phyloP scores from a whole-genome alignment of 2,797 vertebrate species.

The Fistularia commersonii region DNA sequence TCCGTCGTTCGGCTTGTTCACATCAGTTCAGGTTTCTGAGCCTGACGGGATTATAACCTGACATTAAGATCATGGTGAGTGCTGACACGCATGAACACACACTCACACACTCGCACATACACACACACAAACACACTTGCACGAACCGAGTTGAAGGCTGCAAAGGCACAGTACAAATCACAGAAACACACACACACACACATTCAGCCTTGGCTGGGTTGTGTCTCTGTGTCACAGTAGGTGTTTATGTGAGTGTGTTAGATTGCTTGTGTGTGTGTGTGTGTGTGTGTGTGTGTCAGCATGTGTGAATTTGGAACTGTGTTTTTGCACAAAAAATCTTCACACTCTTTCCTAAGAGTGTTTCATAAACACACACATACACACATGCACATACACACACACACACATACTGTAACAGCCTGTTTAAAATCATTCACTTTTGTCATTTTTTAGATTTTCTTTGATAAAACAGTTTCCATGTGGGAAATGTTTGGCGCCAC shows the following conservation, averaged over 20 bases:
- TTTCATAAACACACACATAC: too few species aligned
- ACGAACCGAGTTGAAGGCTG: background rate
- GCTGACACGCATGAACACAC: constrained; percentile 18
- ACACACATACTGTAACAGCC: too few species aligned
- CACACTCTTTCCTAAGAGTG: background rate
- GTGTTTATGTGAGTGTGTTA: background rate
- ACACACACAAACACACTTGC: constrained; percentile 11
- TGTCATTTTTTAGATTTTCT: too few species aligned
- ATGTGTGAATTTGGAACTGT: background rate
- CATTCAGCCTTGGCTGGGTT: too few species aligned
- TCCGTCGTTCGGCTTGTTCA: constrained; percentile 24
- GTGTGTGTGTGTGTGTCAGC: constrained; percentile 8
- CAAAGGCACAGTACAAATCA: background rate
- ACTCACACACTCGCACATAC: background rate
- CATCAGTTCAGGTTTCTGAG: constrained; percentile 39
- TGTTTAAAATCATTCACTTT: too few species aligned
- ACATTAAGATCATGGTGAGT: constrained; percentile 24
- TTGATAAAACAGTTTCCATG: too few species aligned
- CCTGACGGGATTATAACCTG: constrained; percentile 43
- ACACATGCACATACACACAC: too few species aligned
- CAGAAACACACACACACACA: background rate
- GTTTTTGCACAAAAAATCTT: background rate
- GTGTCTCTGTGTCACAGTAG: too few species aligned
- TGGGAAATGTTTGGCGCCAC: too few species aligned
- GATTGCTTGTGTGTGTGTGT: background rate